Conservation (phyloP, 2,888 invertebrate genomes). For the Stegophylla sp. region DNA sequence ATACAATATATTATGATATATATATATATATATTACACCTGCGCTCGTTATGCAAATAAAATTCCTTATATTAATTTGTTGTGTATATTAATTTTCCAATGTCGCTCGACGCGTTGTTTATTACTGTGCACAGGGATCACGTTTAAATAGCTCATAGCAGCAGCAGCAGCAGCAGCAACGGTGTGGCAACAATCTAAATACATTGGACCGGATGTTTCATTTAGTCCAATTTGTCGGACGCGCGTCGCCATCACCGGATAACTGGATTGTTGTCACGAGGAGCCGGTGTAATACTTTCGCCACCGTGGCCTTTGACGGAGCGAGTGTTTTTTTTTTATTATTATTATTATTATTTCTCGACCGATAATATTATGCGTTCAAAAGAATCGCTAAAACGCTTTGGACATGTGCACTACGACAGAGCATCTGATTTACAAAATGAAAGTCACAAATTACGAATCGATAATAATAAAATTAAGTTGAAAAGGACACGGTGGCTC, state of each 20-base stretch:
- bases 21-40: too few species aligned
- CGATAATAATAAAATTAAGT: too few species aligned
- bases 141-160: background rate
- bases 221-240: constrained; percentile 49
- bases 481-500: too few species aligned
- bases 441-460: too few species aligned
- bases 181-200: constrained; percentile 35
- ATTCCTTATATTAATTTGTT: background rate
- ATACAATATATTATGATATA: too few species aligned
- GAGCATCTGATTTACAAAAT: too few species aligned
- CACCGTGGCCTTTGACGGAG: constrained; percentile 41
- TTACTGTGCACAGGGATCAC: background rate
- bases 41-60: too few species aligned
- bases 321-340: too few species aligned
- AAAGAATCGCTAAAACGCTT: too few species aligned
- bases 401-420: too few species aligned
- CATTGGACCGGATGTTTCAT: constrained; percentile 41
- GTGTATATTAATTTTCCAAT: background rate
- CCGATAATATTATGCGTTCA: background rate
- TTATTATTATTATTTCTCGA: background rate
- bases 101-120: background rate
- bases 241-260: constrained; percentile 42
- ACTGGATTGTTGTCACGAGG: constrained; percentile 38
- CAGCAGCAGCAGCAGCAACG: background rate
- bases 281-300: constrained; percentile 40